Conservation (phyloP, 2,797 vertebrate species). For the Manis javanica region DNA sequence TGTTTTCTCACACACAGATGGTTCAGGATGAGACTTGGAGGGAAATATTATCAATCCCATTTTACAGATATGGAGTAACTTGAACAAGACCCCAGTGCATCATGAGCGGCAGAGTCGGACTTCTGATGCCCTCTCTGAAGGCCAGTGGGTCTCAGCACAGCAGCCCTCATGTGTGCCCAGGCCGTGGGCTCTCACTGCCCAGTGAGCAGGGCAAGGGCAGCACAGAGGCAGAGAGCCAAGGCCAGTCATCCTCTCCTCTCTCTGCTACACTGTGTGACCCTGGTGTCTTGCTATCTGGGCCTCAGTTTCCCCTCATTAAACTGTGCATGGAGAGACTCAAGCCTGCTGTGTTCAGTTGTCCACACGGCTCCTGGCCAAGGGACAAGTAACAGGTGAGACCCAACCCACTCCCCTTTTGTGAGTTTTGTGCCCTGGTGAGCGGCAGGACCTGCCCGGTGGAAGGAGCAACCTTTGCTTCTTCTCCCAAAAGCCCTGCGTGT, state of each 20-base stretch:
- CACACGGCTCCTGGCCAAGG: background rate
- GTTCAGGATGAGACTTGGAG: background rate
- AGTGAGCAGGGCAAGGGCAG: rapidly evolving
- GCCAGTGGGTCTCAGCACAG: background rate
- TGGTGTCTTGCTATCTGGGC: background rate
- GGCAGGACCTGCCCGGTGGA: rapidly evolving
- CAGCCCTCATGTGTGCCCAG: rapidly evolving
- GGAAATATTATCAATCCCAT: background rate
- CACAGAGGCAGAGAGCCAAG: rapidly evolving
- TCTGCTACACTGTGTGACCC: background rate
- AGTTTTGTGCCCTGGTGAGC: rapidly evolving
- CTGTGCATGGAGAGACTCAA: background rate
- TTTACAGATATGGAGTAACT: background rate
- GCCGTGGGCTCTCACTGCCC: background rate
- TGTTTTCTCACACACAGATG: rapidly evolving
- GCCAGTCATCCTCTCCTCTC: rapidly evolving
- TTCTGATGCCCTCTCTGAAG: background rate
- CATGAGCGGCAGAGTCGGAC: too few relatives aligned
- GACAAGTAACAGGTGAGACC: background rate
- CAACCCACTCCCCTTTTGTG: background rate
- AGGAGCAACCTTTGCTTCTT: background rate
- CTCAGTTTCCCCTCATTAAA: background rate
- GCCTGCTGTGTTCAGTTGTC: background rate
- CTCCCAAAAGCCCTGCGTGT: background rate
- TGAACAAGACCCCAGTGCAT: background rate